phyloP scores from a whole-genome alignment of 2,113 vertebrate genomes.

The Mola mola region DNA sequence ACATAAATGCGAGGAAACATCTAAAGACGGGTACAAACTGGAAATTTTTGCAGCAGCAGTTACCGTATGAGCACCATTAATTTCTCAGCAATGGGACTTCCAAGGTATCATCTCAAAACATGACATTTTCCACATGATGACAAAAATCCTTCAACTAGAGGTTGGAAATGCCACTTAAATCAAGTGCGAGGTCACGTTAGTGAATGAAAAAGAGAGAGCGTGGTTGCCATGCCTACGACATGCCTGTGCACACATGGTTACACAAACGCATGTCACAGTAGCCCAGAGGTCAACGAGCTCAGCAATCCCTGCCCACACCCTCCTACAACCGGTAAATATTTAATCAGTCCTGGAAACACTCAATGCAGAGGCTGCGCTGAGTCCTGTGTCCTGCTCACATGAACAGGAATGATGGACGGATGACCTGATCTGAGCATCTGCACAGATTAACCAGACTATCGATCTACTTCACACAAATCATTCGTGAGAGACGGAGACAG shows the following conservation, averaged over 20 bases:
- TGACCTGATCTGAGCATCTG: conserved; percentile 1
- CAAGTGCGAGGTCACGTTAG: conserved; percentile 28
- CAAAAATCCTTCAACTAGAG: neutral
- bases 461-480: neutral
- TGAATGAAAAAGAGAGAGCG: conserved; percentile 11
- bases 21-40: no score
- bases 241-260: conserved; percentile 46
- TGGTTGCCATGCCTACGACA: conserved; percentile 69
- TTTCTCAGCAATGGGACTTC: neutral
- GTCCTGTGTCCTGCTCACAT: conserved; percentile 18
- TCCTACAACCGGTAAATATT: conserved; percentile 61
- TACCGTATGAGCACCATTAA: no score
- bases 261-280: conserved; percentile 8
- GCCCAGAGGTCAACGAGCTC: conserved; percentile 61
- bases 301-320: conserved; percentile 44
- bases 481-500: neutral
- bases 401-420: conserved; percentile 5
- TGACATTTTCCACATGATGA: neutral
- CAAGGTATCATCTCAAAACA: neutral
- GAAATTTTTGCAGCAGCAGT: no score
- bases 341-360: conserved; percentile 60
- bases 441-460: neutral
- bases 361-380: conserved; percentile 15
- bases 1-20: no score
- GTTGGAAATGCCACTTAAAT: conserved; percentile 11